Evolutionary conservation across 2,797 vertebrate species (phyloP).

Genomic region (Sorex maritimensis): DNA sequence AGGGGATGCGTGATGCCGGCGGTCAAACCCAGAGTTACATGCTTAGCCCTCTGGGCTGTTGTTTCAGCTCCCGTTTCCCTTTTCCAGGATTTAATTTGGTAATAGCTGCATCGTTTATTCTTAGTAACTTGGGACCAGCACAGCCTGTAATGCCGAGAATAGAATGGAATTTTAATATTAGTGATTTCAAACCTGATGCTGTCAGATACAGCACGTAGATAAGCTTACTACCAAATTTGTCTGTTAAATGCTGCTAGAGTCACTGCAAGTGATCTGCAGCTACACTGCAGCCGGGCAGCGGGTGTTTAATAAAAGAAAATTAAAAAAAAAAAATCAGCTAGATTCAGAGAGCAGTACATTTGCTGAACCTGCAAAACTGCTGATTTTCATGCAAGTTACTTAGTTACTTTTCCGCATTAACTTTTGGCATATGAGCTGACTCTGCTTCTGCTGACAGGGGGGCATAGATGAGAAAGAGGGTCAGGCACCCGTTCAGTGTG

Average conservation of each 20-base stretch:
- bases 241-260: not conserved
- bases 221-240: no score
- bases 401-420: not conserved
- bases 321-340: no score
- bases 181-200: not conserved
- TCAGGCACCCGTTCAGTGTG: constrained; percentile 10
- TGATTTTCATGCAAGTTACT: not conserved
- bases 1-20: no score
- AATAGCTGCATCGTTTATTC: constrained; percentile 20
- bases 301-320: no score
- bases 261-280: not conserved
- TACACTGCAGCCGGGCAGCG: no score
- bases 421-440: not conserved
- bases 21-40: no score
- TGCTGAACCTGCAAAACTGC: constrained; percentile 25
- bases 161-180: constrained; percentile 21
- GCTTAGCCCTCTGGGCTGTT: no score
- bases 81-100: constrained; percentile 48
- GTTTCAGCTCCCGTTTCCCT: not conserved
- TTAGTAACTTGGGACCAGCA: constrained; percentile 32
- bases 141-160: not conserved
- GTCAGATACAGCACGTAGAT: no score
- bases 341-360: constrained; percentile 17
- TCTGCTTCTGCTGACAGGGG: not conserved
- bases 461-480: not conserved